Conservation (phyloP, 1,140 invertebrate genomes). For the Reticulitermes speratus region DNA sequence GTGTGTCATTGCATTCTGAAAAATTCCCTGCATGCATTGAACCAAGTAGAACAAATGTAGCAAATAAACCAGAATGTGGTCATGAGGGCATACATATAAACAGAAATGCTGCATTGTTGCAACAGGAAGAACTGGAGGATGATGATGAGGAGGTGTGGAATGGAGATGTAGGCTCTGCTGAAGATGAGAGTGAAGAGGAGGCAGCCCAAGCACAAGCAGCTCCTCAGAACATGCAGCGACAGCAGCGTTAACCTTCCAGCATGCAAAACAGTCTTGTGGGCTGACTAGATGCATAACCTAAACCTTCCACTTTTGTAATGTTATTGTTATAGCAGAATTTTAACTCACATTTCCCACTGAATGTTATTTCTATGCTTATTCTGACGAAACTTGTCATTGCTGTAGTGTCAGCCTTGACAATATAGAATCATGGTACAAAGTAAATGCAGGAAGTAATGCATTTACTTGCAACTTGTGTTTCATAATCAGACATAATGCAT, state of each 20-base stretch:
- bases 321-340: background rate
- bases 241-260: background rate
- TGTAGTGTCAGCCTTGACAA: background rate
- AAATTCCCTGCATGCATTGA: too few species aligned
- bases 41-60: too few species aligned
- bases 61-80: too few species aligned
- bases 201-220: background rate
- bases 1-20: too few species aligned
- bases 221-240: background rate
- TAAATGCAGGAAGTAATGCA: background rate
- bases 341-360: background rate
- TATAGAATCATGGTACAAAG: background rate
- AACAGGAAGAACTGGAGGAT: slow-evolving; percentile 21
- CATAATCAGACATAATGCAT: background rate
- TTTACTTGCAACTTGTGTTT: background rate
- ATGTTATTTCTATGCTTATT: background rate
- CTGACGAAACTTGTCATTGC: background rate
- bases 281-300: background rate
- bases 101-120: too few species aligned
- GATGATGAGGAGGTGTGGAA: slow-evolving; percentile 31
- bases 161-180: slow-evolving; percentile 28
- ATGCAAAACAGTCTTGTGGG: background rate
- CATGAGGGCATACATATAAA: too few species aligned
- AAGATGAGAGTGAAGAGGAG: slow-evolving; percentile 30
- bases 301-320: background rate